Evolutionary conservation across 2,888 invertebrate genomes (phyloP), one percentile per base, ranked within the genome.

Genomic region (Eristalinus sepulchralis): DNA sequence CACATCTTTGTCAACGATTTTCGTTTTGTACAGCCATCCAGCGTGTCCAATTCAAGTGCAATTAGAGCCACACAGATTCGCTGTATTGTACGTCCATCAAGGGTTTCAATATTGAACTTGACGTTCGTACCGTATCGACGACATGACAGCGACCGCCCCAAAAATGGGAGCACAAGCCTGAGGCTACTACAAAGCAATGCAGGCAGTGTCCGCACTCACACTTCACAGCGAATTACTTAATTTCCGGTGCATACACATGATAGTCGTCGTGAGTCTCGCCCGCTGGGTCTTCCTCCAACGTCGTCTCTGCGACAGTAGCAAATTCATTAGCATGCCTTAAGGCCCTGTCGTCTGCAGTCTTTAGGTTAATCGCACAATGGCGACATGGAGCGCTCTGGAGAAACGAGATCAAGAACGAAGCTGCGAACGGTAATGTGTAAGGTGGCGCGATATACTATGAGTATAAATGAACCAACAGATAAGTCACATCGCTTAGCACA

Each of bases 31-130:
- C 67, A 63, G 84, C 62, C 53, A 77, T 66, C 80, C 84, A 85
- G 84, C 84, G 80, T 85, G 72, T 85, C 84, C 80, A 77, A 82
- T 86, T 86, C 81, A 82, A 81, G 68, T 82, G 85, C 60, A 86
- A 82, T 86, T 78, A 78, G 68, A 82, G 78, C 60, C 82, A 73
- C 73, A 73, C 73, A 73, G 72, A 86, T 70, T 70, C 64, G 76
- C 66, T 72, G 71, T 73, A 63, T 47, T 53, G 39, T 72, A 67
- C 59, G 63, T 53, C 68, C 64, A 68, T 78, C 77, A 78, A 86
- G 82, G 78, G 85, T 70, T 82, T 86, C 64, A 86, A 62, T 86
- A 86, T 86, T 86, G 85, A 86, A 86, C 85, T 82, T 86, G 82
- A 82, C 63, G 77, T 47, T 17, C 17, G 17, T 77, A 77, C 67